Evolutionary conservation across 2,888 invertebrate genomes (phyloP).

Genomic region (Platycheirus albimanus): DNA sequence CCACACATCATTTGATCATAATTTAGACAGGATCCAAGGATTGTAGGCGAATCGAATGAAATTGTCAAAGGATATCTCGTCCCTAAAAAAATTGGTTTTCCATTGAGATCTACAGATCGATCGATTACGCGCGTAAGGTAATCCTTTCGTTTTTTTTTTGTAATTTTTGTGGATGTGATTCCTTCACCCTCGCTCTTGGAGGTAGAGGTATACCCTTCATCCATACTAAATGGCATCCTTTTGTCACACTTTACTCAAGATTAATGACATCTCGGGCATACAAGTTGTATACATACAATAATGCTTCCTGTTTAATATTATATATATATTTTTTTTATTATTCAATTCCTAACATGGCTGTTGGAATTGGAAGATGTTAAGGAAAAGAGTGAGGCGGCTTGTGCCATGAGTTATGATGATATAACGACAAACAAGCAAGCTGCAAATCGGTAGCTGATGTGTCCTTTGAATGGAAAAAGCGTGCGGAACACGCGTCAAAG

Average conservation of each 20-base stretch:
- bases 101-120: constrained; percentile 53
- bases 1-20: constrained; percentile 55
- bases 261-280: constrained; percentile 61
- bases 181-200: constrained; percentile 54
- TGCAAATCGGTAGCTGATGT: constrained; percentile 49
- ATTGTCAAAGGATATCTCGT: constrained; percentile 53
- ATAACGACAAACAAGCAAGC: constrained; percentile 54
- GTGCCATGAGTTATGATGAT: constrained; percentile 54
- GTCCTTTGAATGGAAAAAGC: constrained; percentile 33
- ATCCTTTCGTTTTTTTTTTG: constrained; percentile 50
- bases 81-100: constrained; percentile 33
- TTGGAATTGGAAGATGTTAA: constrained; percentile 44
- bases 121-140: constrained; percentile 61
- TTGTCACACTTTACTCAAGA: constrained; percentile 71
- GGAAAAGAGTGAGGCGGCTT: constrained; percentile 39
- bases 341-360: constrained; percentile 67
- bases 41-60: constrained; percentile 73
- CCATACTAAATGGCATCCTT: constrained; percentile 58
- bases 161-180: no score
- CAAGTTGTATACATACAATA: constrained; percentile 38
- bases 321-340: constrained; percentile 73
- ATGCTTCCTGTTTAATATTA: constrained; percentile 68
- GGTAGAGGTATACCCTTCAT: background rate
- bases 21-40: constrained; percentile 52
- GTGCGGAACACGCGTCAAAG: constrained; percentile 70